Evolutionary conservation across 53 echinoderm and acorn worm species (phyloP), one percentile per base, ranked within the genome.

Genomic region (Henricia sp.): DNA sequence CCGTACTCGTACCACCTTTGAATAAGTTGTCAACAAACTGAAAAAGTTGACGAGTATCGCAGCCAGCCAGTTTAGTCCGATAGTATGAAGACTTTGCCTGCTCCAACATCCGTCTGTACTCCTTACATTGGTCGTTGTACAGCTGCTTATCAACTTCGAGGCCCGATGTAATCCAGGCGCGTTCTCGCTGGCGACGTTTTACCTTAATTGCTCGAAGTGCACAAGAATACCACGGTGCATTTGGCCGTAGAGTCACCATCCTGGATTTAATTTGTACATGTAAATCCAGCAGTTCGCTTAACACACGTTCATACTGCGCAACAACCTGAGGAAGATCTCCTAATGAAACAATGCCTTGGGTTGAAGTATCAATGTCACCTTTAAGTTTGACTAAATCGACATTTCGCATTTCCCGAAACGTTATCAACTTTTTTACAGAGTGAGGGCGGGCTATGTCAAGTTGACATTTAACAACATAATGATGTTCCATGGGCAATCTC

Each of bases 201-300:
- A 6, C 14, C 33, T 65, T 82, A 30, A 11, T 35, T 16, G 4
- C 4, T 14, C 65, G n/a, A 24, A 48, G 50, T 28, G 27, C 32
- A 12, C 50, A 48, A 21, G 64, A 23, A 39, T 52, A 82, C 67
- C 82, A 82, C 37, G 52, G 75, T 27, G 82, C 64, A 65, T 82
- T 40, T 13, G 43, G 82, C 11, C 64, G 50, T 42, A 65, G 44
- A 6, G n/a, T 28, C 6, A 65, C 20, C 6, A 34, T 16, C 35
- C 66, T 63, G n/a, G 41, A 24, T 16, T 29, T 42, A 16, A 27
- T 5, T 39, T 38, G 65, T 16, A 66, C 82, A 46, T 82, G 82
- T 11, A 24, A 6, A 21, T 82, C 82, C 16, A 65, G 46, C 39
- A 30, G 2, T 2, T 59, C 29, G 3, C 54, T 30, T 16, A 76